Percentiles rank a stretch among this genome's conserved stretches.
These are phyloP conservation scores for Scaptodrosophila latifasciaeformis DNA, from an alignment of 2,888 invertebrate genomes.

Conservation along the genomic window DNA sequence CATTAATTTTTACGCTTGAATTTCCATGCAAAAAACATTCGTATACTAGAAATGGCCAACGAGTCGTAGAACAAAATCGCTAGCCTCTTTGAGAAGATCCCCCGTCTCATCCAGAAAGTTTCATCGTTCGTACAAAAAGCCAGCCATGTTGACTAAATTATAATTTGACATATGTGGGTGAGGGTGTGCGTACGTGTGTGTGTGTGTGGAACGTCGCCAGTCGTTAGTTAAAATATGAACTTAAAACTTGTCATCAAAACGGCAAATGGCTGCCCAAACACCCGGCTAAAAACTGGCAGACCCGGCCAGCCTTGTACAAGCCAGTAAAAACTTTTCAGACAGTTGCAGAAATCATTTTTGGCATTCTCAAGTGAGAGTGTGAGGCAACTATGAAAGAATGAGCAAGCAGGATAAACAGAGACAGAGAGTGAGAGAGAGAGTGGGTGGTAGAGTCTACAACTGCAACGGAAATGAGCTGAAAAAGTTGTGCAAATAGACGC, in stretches of 20 bases:
- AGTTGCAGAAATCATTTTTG: slow-evolving; percentile 64
- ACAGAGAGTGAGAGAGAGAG: neutral
- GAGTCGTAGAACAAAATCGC: no score
- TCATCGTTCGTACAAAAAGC: slow-evolving; percentile 13
- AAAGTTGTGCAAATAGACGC: slow-evolving; percentile 64
- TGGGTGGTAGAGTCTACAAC: slow-evolving; percentile 42
- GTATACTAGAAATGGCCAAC: slow-evolving; percentile 12
- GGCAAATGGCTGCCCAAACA: slow-evolving; percentile 43
- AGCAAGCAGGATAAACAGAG: neutral
- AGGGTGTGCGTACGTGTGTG: slow-evolving; percentile 15
- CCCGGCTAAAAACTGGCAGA: slow-evolving; percentile 12
- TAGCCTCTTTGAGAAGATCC: no score
- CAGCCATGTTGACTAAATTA: slow-evolving; percentile 60
- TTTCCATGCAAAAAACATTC: slow-evolving; percentile 54
- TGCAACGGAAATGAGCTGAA: slow-evolving; percentile 72
- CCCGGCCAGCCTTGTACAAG: slow-evolving; percentile 4
- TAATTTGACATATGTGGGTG: slow-evolving; percentile 53
- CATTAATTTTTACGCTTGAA: slow-evolving; percentile 69
- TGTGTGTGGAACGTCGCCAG: slow-evolving; percentile 32
- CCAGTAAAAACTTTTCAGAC: slow-evolving; percentile 68
- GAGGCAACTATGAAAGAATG: neutral
- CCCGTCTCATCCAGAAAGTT: no score
- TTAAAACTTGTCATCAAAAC: slow-evolving; percentile 56
- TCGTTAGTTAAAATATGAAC: slow-evolving; percentile 66
- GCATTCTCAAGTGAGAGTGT: slow-evolving; percentile 15